phyloP scores from a whole-genome alignment of 2,113 vertebrate species.

The Oncorhynchus masou region DNA sequence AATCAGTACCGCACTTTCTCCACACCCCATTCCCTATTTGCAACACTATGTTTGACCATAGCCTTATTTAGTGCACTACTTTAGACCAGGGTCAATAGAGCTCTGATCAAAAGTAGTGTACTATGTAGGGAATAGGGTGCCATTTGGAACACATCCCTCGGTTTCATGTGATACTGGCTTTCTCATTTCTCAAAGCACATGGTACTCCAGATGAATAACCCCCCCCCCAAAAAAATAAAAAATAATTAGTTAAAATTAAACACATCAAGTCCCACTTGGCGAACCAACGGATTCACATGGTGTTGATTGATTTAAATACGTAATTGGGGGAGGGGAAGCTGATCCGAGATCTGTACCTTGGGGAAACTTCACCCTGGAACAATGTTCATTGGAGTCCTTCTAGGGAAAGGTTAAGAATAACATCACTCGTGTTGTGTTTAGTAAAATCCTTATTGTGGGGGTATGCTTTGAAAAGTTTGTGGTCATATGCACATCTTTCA shows the following conservation, averaged over 20 bases:
- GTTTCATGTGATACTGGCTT: constrained; percentile 14
- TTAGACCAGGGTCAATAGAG: no score
- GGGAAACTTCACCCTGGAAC: no score
- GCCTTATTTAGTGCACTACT: not conserved
- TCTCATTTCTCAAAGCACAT: constrained; percentile 11
- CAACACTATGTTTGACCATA: not conserved
- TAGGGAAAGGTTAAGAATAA: no score
- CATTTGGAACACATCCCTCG: not conserved
- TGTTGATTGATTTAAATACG: constrained; percentile 35
- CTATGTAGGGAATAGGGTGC: no score
- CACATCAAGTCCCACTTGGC: constrained; percentile 50
- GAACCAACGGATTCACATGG: constrained; percentile 23
- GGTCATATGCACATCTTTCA: no score
- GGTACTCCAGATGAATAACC: not conserved
- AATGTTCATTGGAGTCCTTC: no score
- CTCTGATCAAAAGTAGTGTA: no score
- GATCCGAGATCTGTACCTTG: no score
- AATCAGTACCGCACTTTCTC: no score
- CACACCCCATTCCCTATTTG: not conserved
- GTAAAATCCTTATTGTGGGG: no score
- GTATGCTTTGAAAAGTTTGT: no score
- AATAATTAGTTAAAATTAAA: constrained; percentile 60
- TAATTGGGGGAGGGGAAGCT: not conserved
- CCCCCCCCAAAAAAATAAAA: constrained; percentile 4
- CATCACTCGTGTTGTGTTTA: no score